Percentiles rank a stretch among this genome's conserved stretches.
These are phyloP conservation scores for Gryllus longicercus DNA, from an alignment of 2,888 invertebrate genomes.

Conservation along the genomic window DNA sequence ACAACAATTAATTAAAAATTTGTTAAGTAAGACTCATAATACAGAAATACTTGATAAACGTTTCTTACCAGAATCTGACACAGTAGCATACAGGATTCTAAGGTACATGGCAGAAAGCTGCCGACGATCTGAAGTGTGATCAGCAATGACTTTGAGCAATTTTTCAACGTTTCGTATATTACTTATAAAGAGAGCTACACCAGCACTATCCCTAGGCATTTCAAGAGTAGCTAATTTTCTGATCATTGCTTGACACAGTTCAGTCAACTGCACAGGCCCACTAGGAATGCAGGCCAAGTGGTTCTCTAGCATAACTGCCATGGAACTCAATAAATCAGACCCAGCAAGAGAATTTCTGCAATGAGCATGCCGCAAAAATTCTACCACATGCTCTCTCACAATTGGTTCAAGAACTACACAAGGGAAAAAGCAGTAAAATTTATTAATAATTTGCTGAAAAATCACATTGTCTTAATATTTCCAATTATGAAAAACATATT, in stretches of 20 bases:
- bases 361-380: neutral
- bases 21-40: neutral
- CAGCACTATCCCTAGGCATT: neutral
- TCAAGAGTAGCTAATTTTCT: neutral
- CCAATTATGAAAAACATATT: too few relatives aligned
- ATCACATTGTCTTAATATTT: too few relatives aligned
- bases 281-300: neutral
- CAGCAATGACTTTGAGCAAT: constrained; percentile 5
- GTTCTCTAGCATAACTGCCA: neutral
- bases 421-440: neutral
- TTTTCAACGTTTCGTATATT: neutral
- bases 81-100: constrained; percentile 17
- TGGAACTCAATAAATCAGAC: neutral
- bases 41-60: too few relatives aligned
- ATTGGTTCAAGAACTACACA: neutral
- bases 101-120: neutral
- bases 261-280: neutral
- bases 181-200: neutral
- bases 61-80: neutral
- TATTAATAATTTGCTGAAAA: neutral
- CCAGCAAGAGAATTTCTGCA: neutral
- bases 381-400: neutral
- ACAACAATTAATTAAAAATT: neutral
- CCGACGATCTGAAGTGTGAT: neutral
- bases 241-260: neutral